A percentile compares a stretch with the other conserved stretches of the same genome.
phyloP scores from a whole-genome alignment of 2,113 vertebrate species.

The Hippocampus zosterae region DNA sequence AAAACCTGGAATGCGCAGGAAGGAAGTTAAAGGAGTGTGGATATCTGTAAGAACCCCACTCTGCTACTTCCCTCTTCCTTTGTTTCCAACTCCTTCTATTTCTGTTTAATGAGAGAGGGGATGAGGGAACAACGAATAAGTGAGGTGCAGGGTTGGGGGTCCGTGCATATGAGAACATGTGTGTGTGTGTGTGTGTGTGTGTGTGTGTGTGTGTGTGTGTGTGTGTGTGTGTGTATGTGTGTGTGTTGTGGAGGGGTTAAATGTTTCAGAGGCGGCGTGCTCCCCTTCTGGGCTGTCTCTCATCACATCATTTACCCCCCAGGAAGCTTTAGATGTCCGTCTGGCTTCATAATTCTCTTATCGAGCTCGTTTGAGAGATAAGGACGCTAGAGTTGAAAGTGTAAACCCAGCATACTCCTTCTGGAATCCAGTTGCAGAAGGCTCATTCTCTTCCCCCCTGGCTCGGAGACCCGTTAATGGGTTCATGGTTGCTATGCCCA shows the following conservation, averaged over 20 bases:
- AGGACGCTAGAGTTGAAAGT: slow-evolving; percentile 75
- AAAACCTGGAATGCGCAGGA: slow-evolving; percentile 72
- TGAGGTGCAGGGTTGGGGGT: slow-evolving; percentile 24
- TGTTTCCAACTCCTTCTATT: slow-evolving; percentile 55
- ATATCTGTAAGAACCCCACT: slow-evolving; percentile 61
- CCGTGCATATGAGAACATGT: slow-evolving; percentile 32
- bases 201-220: slow-evolving; percentile 25
- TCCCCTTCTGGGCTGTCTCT: slow-evolving; percentile 75
- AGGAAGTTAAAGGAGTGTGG: slow-evolving; percentile 67
- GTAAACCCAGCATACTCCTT: slow-evolving; percentile 70
- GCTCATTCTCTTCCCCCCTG: slow-evolving; percentile 66
- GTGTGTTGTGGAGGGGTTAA: slow-evolving; percentile 49
- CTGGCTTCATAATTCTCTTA: slow-evolving; percentile 80
- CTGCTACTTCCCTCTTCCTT: slow-evolving; percentile 54
- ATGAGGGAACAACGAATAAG: slow-evolving; percentile 51
- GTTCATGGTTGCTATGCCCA: slow-evolving; percentile 38
- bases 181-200: slow-evolving; percentile 37
- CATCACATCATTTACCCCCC: slow-evolving; percentile 77
- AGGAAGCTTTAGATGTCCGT: slow-evolving; percentile 77
- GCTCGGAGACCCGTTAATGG: slow-evolving; percentile 57
- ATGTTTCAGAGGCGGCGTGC: slow-evolving; percentile 55
- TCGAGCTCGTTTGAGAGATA: slow-evolving; percentile 76
- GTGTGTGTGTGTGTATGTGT: slow-evolving; percentile 38
- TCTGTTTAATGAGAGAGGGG: slow-evolving; percentile 58
- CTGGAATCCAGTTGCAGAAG: slow-evolving; percentile 68